Evolutionary conservation across 2,888 invertebrate species (phyloP).

Genomic region (Artemia sp.): DNA sequence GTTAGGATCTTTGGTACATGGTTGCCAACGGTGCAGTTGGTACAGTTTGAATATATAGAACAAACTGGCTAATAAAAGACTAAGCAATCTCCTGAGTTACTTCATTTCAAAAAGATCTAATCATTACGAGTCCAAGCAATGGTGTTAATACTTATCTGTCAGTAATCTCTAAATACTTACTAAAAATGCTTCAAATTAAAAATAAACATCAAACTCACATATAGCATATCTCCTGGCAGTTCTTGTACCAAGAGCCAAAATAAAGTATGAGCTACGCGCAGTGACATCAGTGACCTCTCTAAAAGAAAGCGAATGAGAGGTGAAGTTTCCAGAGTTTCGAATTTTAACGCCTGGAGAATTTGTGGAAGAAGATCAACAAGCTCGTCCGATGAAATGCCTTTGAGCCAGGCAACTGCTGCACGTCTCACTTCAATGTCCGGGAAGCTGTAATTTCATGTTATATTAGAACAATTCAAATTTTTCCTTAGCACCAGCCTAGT

Average conservation of each 20-base stretch:
- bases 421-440: slow-evolving; percentile 75
- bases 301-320: slow-evolving; percentile 62
- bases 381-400: slow-evolving; percentile 63
- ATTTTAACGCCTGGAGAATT: slow-evolving; percentile 71
- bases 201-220: slow-evolving; percentile 38
- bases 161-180: too few relatives aligned
- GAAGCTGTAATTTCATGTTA: slow-evolving; percentile 45
- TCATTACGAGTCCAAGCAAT: too few relatives aligned
- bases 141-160: too few relatives aligned
- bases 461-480: not conserved
- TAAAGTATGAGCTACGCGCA: slow-evolving; percentile 78
- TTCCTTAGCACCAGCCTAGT: too few relatives aligned
- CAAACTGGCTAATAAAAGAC: too few relatives aligned
- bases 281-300: slow-evolving; percentile 63
- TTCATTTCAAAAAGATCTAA: too few relatives aligned
- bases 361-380: slow-evolving; percentile 83
- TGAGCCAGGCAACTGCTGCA: slow-evolving; percentile 65
- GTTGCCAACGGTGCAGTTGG: too few relatives aligned
- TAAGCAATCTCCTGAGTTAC: too few relatives aligned
- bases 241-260: slow-evolving; percentile 83
- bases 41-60: too few relatives aligned
- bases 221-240: slow-evolving; percentile 59
- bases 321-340: slow-evolving; percentile 78
- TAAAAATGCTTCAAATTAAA: too few relatives aligned
- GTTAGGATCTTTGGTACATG: too few relatives aligned